A percentile compares a stretch with the other conserved stretches of the same genome.
These are phyloP conservation scores for Squalus acanthias DNA, from an alignment of 2,797 vertebrate species.

Conservation along the genomic window DNA sequence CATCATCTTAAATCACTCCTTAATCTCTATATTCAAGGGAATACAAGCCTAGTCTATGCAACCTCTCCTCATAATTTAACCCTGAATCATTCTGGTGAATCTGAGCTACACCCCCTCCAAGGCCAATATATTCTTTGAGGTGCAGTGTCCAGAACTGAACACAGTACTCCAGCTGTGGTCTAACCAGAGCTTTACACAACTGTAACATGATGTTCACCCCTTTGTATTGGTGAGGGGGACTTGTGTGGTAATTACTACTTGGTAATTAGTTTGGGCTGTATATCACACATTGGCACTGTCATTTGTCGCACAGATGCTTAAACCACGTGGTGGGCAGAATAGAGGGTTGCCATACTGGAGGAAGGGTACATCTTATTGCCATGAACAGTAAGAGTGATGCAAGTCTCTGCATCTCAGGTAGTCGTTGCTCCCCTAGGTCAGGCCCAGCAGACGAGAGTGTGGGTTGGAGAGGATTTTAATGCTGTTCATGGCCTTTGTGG, in stretches of 20 bases:
- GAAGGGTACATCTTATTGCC: neutral
- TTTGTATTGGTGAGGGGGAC: neutral
- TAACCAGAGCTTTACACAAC: neutral
- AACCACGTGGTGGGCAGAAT: neutral
- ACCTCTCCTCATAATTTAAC: neutral
- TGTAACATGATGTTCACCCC: too few species aligned
- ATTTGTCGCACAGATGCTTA: neutral
- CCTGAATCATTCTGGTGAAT: neutral
- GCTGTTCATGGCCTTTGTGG: neutral
- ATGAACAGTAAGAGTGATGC: neutral
- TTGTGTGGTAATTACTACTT: neutral
- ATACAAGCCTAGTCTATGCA: neutral
- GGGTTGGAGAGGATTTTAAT: neutral
- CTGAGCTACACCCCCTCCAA: neutral
- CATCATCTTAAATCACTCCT: neutral
- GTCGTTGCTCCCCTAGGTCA: neutral
- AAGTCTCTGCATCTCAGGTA: neutral
- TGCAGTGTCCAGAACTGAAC: neutral
- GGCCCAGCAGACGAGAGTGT: neutral
- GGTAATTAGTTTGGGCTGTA: neutral
- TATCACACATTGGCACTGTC: neutral
- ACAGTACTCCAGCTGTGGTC: neutral
- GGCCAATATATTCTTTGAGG: neutral
- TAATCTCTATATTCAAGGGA: neutral
- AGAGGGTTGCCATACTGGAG: neutral